Percentiles rank a stretch among this genome's conserved stretches.
These are phyloP conservation scores for Ceyx cyanopectus DNA, from an alignment of 2,113 vertebrate genomes.

Conservation along the genomic window DNA sequence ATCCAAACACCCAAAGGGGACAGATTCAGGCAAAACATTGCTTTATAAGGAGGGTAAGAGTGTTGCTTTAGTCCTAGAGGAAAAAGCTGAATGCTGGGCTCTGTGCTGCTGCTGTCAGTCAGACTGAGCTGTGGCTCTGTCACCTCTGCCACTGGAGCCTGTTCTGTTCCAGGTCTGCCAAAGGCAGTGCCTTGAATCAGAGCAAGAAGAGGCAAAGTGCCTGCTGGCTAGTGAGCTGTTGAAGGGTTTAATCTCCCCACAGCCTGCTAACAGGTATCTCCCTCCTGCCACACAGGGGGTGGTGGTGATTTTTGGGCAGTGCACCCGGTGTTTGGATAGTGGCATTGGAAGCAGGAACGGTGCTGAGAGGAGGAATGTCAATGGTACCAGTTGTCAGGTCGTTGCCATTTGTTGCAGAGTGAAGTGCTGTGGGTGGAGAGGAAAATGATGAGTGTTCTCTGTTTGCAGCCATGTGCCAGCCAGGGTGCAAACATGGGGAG, in stretches of 20 bases:
- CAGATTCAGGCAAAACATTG: not conserved
- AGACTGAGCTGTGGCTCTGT: not conserved
- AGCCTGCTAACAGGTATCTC: not conserved
- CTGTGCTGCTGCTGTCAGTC: not conserved
- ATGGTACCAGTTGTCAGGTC: not conserved
- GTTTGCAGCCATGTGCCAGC: constrained; percentile 90
- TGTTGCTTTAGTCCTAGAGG: not conserved
- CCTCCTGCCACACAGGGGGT: not conserved
- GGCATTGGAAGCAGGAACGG: not conserved
- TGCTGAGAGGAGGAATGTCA: not conserved
- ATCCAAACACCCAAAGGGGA: not conserved
- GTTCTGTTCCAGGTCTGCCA: not conserved
- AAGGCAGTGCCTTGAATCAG: not conserved
- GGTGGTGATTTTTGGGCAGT: not conserved
- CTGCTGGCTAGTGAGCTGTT: not conserved
- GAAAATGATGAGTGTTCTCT: not conserved
- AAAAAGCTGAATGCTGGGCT: not conserved
- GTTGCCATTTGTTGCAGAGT: not conserved
- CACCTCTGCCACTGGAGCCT: not conserved
- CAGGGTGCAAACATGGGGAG: constrained; percentile 94
- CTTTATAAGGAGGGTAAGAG: not conserved
- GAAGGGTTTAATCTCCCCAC: not conserved
- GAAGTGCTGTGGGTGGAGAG: not conserved
- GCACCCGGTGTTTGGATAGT: not conserved
- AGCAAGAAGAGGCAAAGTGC: not conserved